phyloP scores from a whole-genome alignment of 92 coral and sea anemone species.

The Hydrozoanthus gracilis region DNA sequence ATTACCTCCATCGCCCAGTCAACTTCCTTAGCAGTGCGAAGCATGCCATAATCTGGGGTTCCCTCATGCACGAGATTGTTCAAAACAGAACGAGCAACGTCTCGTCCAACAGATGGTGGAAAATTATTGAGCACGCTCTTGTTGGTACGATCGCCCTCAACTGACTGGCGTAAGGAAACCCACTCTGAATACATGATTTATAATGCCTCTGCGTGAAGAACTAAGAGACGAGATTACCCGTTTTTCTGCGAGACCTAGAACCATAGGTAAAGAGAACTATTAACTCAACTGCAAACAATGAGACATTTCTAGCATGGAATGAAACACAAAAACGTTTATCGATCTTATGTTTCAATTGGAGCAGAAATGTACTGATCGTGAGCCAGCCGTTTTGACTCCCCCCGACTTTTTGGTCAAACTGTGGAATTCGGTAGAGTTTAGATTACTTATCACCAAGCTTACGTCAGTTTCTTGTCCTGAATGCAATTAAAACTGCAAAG shows the following conservation, averaged over 20 bases:
- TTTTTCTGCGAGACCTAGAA: too few species aligned
- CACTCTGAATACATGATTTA: slow-evolving; percentile 93
- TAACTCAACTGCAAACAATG: too few species aligned
- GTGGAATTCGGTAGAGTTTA: neutral
- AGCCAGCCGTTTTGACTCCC: neutral
- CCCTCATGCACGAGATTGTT: slow-evolving; percentile 78
- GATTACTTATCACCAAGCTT: neutral
- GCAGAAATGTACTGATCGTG: neutral
- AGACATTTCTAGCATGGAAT: too few species aligned
- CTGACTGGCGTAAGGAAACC: slow-evolving; percentile 88
- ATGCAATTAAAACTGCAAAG: neutral
- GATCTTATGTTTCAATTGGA: too few species aligned
- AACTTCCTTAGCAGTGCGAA: slow-evolving; percentile 69
- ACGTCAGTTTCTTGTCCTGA: neutral
- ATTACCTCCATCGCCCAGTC: slow-evolving; percentile 99
- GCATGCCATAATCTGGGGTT: slow-evolving; percentile 61
- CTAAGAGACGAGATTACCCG: too few species aligned
- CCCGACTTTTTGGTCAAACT: neutral
- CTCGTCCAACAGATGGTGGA: slow-evolving; percentile 86
- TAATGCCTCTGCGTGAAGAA: too few species aligned
- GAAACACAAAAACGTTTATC: too few species aligned
- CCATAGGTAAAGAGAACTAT: too few species aligned
- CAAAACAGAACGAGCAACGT: slow-evolving; percentile 85
- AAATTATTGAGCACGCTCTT: slow-evolving; percentile 85
- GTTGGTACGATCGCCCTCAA: slow-evolving; percentile 75